Conservation (phyloP, 2,113 vertebrate species). For the Varanus komodoensis region DNA sequence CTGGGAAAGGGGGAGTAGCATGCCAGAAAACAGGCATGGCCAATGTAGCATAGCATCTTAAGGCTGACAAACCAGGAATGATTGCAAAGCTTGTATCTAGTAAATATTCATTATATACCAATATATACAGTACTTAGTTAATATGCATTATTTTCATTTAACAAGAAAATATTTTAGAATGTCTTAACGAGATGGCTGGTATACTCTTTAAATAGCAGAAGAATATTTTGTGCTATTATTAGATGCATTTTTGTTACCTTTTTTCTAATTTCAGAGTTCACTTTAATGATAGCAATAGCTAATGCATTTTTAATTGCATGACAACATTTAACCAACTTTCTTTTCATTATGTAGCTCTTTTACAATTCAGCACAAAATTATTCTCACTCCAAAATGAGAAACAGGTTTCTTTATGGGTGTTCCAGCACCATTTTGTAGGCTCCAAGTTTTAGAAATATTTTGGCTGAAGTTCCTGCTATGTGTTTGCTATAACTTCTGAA, state of each 20-base stretch:
- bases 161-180: not conserved
- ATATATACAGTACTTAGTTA: not conserved
- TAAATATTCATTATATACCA: not conserved
- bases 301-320: constrained; percentile 63
- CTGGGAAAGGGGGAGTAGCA: too few relatives aligned
- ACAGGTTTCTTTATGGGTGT: constrained; percentile 75
- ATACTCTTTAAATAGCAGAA: constrained; percentile 6
- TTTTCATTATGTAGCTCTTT: constrained; percentile 56
- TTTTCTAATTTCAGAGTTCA: constrained; percentile 55
- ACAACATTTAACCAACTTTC: constrained; percentile 57
- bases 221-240: not conserved
- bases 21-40: not conserved
- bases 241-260: constrained; percentile 43
- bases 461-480: constrained; percentile 56
- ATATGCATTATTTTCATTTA: not conserved
- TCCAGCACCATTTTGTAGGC: constrained; percentile 61
- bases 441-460: constrained; percentile 68
- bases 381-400: constrained; percentile 76
- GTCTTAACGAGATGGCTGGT: not conserved
- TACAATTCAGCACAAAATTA: constrained; percentile 55
- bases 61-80: too few relatives aligned
- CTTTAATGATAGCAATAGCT: constrained; percentile 53
- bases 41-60: not conserved
- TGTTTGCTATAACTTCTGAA: constrained; percentile 63
- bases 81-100: not conserved